Conservation (phyloP, 2,888 invertebrate genomes). For the Amphipyra tragopoginis region DNA sequence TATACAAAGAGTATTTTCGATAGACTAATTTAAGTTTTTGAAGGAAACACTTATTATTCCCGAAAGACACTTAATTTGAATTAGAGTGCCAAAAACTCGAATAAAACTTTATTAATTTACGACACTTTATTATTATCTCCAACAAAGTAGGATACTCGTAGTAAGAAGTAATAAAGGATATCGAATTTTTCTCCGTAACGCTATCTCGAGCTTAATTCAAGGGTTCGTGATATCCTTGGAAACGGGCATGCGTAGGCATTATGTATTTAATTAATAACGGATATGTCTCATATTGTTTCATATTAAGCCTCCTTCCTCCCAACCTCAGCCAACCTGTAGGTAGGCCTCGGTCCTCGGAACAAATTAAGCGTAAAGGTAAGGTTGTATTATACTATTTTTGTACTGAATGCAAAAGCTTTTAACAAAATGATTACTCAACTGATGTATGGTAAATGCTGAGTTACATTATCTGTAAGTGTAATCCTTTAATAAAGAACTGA, state of each 20-base stretch:
- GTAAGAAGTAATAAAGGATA: conserved; percentile 26
- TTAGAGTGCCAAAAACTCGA: conserved; percentile 14
- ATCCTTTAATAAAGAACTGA: not conserved
- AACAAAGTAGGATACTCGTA: not conserved
- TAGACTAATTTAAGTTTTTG: conserved; percentile 15
- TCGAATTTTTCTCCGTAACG: conserved; percentile 36
- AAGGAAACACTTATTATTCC: conserved; percentile 20
- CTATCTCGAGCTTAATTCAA: conserved; percentile 33
- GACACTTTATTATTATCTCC: conserved; percentile 26
- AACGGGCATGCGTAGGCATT: conserved; percentile 31
- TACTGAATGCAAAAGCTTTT: conserved; percentile 21
- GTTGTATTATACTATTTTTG: conserved; percentile 10
- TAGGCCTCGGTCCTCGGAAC: conserved; percentile 19
- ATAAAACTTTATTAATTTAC: conserved; percentile 6
- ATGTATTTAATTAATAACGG: conserved; percentile 55
- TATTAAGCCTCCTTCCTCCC: conserved; percentile 35
- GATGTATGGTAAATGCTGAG: conserved; percentile 1
- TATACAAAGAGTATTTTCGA: conserved; percentile 19
- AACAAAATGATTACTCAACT: conserved; percentile 21
- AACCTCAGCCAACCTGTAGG: conserved; percentile 14
- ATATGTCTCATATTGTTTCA: conserved; percentile 56
- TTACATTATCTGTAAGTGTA: not conserved
- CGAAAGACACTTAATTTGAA: conserved; percentile 23
- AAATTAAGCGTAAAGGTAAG: conserved; percentile 41
- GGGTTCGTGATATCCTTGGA: conserved; percentile 27